These are phyloP conservation scores for Coturnix japonica DNA, from an alignment of 2,113 vertebrate species.

Conservation along the genomic window DNA sequence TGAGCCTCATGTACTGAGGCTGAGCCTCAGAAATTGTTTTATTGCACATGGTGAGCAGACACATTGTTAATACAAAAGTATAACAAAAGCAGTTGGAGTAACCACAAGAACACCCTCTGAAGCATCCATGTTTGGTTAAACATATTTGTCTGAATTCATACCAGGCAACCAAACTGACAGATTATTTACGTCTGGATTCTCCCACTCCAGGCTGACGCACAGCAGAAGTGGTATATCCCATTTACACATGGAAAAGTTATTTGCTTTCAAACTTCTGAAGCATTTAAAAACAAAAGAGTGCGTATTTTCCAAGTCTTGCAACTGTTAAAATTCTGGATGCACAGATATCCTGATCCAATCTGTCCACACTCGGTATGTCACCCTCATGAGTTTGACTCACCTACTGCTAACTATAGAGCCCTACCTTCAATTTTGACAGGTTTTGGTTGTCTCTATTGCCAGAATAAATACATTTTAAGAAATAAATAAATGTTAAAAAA, in stretches of 20 bases:
- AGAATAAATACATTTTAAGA: not conserved
- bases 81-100: conserved; percentile 57
- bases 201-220: not conserved
- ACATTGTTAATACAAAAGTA: conserved; percentile 51
- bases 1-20: conserved; percentile 51
- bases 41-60: conserved; percentile 63
- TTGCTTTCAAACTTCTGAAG: not conserved
- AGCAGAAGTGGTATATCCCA: not conserved
- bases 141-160: conserved; percentile 56
- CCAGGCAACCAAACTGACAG: conserved; percentile 36
- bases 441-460: not conserved
- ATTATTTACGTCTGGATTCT: conserved; percentile 38
- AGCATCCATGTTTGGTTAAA: conserved; percentile 47
- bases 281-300: not conserved
- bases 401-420: not conserved
- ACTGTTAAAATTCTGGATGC: not conserved
- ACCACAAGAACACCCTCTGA: conserved; percentile 52
- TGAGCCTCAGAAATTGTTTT: conserved; percentile 62
- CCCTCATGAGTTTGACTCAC: not conserved
- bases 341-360: not conserved
- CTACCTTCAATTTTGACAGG: not conserved
- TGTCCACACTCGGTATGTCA: not conserved
- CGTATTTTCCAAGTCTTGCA: not conserved
- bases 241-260: not conserved
- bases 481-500: too few relatives aligned